A percentile compares a stretch with the other conserved stretches of the same genome.
phyloP scores from a whole-genome alignment of 2,113 vertebrate species.

The Pseudorhombus dupliciocellatus region DNA sequence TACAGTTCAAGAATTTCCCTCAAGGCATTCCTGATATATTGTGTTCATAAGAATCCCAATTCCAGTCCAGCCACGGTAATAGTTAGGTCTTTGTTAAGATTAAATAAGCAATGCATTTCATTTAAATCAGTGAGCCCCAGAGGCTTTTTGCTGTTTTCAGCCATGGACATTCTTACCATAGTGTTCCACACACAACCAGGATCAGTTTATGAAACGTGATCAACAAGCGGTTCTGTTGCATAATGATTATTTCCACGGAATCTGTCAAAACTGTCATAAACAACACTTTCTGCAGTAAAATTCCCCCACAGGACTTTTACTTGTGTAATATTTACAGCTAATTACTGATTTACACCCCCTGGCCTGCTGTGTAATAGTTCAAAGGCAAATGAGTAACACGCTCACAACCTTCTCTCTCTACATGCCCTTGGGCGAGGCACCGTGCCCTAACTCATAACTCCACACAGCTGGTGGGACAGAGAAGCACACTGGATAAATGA shows the following conservation, averaged over 20 bases:
- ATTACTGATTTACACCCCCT: slow-evolving; percentile 4
- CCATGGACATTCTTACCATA: too few relatives aligned
- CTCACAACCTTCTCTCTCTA: slow-evolving; percentile 5
- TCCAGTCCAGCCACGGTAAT: background rate
- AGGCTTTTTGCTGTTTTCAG: too few relatives aligned
- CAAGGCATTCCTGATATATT: too few relatives aligned
- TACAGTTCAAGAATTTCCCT: background rate
- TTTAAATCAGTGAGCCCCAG: background rate
- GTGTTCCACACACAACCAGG: background rate
- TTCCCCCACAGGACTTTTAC: too few relatives aligned
- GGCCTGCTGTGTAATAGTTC: slow-evolving; percentile 10
- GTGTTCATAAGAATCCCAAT: background rate
- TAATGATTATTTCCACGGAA: too few relatives aligned
- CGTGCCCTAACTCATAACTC: background rate
- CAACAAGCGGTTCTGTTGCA: too few relatives aligned
- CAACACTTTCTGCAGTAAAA: too few relatives aligned
- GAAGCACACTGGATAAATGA: slow-evolving; percentile 10
- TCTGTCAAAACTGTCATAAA: too few relatives aligned
- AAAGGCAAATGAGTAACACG: slow-evolving; percentile 10
- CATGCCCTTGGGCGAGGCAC: slow-evolving; percentile 23
- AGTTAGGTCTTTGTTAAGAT: background rate
- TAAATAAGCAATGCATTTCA: background rate
- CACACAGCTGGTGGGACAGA: slow-evolving; percentile 2
- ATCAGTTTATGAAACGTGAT: background rate
- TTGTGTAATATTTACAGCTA: background rate